A percentile compares a stretch with the other conserved stretches of the same genome.
phyloP scores from a whole-genome alignment of 53 echinoderm and acorn worm genomes.

The Astropecten irregularis region DNA sequence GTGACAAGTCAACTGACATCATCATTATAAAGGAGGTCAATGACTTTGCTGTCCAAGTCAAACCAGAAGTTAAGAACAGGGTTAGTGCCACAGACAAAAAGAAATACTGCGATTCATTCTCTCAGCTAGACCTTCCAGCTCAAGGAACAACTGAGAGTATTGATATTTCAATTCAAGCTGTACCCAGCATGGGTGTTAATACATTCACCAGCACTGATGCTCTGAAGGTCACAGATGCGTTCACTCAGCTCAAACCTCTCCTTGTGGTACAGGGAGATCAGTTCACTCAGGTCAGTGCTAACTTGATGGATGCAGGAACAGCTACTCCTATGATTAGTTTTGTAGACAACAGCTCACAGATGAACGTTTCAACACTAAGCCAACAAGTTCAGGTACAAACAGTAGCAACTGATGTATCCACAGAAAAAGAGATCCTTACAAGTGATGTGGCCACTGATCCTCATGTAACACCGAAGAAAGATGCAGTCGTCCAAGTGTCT shows the following conservation, averaged over 20 bases:
- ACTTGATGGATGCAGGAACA: not conserved
- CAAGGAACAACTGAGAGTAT: not conserved
- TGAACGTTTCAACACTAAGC: not conserved
- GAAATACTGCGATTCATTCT: slow-evolving; percentile 21
- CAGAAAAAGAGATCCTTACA: not conserved
- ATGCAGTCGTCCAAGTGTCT: slow-evolving; percentile 14
- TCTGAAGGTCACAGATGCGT: slow-evolving; percentile 9
- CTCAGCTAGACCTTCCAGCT: not conserved
- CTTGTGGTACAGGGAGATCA: not conserved
- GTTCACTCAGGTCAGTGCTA: not conserved
- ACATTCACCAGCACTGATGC: slow-evolving; percentile 9
- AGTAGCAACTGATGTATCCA: not conserved
- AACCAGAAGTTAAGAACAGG: slow-evolving; percentile 29
- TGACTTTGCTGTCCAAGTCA: slow-evolving; percentile 47
- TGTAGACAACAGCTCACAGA: not conserved
- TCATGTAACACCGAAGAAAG: not conserved
- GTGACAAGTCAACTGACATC: slow-evolving; percentile 25
- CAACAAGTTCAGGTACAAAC: not conserved
- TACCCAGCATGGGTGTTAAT: not conserved
- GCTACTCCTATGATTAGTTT: not conserved
- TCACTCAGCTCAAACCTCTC: slow-evolving; percentile 6
- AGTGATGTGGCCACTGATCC: not conserved
- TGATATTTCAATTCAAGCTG: slow-evolving; percentile 23
- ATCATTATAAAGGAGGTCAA: slow-evolving; percentile 27
- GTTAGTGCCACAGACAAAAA: slow-evolving; percentile 21